Evolutionary conservation across 2,113 vertebrate species (phyloP), one percentile per base, ranked within the genome.

Genomic region (Potamarius usumacintae): DNA sequence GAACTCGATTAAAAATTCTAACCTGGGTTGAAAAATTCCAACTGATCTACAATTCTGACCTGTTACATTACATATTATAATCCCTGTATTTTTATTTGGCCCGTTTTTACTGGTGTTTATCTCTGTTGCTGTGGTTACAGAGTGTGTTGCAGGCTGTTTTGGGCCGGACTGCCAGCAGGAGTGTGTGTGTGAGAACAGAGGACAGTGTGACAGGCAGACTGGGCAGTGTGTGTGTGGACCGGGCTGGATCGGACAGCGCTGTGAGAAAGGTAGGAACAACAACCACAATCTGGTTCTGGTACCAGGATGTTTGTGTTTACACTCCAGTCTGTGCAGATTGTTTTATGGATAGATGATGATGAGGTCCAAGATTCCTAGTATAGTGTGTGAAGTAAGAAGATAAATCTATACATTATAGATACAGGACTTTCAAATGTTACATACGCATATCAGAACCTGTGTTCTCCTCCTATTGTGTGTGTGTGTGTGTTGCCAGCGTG

Each of bases 171-270:
- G 98, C 91, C 94, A 71, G 90, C 93, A 92, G 88, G 90, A 27
- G 91, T 99, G 97, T 1, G 72, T 88, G 42, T 99, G 98, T 93
- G 94, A 92, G 25, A 94, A 97, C 0, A 94, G 94, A 0, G 97
- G 96, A 0, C 89, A 92, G 84, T 99, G 98, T 2, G 95, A 98
- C 92, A 90, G 11, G 20, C 94, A 7, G 80, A 94, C 55, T 0
- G 96, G 97, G 4, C 91, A 0, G 22, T 99, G 97, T 93, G 84
- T 90, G 85, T 99, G 98, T 93, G 93, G 86, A 0, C 88, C 95
- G 0, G 97, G 97, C 57, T 97, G 98, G 97, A 93, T 27, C 0
- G 97, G 97, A 20, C 87, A 91, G 27, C 89, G 15, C 86, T 99
- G 98, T 48, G 92, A 97, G 90, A 95, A 83, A 89, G 52, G 97